Conservation (phyloP, 1,140 invertebrate species). For the Pemphigus obesinymphae region DNA sequence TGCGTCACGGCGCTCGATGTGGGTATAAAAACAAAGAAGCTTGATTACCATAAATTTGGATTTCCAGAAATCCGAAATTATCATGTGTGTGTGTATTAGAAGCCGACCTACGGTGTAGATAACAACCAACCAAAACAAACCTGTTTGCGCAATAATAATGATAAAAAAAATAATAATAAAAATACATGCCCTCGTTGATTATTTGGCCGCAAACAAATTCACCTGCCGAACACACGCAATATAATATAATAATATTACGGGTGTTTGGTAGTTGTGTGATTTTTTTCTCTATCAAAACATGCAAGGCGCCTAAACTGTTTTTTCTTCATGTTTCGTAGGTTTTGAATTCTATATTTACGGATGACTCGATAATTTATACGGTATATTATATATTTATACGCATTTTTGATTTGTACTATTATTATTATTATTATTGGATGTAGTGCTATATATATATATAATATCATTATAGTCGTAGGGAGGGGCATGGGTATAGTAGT, state of each 20-base stretch:
- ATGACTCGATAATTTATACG: not conserved
- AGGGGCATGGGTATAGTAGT: not conserved
- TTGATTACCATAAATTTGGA: conserved; percentile 25
- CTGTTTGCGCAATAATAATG: conserved; percentile 25
- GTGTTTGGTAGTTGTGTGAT: not conserved
- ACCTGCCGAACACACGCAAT: not conserved
- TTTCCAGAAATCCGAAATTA: conserved; percentile 23
- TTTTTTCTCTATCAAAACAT: not conserved
- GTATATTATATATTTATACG: not conserved
- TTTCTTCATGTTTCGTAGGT: too few species aligned
- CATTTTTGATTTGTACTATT: not conserved
- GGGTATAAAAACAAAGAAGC: conserved; percentile 17
- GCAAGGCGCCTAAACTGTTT: too few species aligned
- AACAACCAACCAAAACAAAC: not conserved
- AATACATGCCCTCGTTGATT: conserved; percentile 14
- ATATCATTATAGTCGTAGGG: not conserved
- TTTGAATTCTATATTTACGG: too few species aligned
- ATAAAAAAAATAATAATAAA: not conserved
- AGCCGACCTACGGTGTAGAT: not conserved
- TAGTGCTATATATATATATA: too few species aligned
- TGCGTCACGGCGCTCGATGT: not conserved
- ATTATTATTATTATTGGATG: not conserved
- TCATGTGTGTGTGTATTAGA: not conserved
- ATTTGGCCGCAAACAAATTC: conserved; percentile 16
- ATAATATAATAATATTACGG: conserved; percentile 26